These are phyloP conservation scores for Samia ricini DNA, from an alignment of 1,140 invertebrate genomes.

Conservation along the genomic window DNA sequence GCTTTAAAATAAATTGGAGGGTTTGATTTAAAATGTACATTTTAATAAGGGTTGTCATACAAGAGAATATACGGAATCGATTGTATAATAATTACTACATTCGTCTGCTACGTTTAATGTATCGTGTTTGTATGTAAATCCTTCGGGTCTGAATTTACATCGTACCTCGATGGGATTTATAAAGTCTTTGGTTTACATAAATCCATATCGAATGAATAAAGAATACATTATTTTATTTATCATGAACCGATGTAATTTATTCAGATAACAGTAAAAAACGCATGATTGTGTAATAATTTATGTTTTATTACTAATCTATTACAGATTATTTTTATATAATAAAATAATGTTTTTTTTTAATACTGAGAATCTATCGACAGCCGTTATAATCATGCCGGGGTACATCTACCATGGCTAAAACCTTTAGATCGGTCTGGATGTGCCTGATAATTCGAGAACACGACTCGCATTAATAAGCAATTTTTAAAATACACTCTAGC, in stretches of 20 bases:
- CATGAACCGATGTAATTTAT: not conserved
- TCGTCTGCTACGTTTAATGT: conserved; percentile 4
- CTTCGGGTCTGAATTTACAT: not conserved
- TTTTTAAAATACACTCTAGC: no score
- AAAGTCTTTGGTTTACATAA: not conserved
- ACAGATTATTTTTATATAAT: no score
- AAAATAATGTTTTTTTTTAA: no score
- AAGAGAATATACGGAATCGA: not conserved
- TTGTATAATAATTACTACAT: conserved; percentile 11
- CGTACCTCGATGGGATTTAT: not conserved
- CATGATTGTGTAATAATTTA: no score
- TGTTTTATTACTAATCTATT: no score
- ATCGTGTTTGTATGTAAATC: conserved; percentile 14
- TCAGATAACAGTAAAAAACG: no score
- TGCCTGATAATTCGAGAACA: no score
- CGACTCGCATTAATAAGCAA: no score
- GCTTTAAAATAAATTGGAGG: not conserved
- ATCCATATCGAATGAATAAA: not conserved
- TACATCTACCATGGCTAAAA: no score
- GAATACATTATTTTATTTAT: not conserved
- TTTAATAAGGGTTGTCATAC: not conserved
- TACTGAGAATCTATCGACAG: no score
- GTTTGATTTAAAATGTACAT: conserved; percentile 1
- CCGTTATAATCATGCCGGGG: no score
- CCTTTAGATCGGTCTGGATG: no score